Conservation (phyloP, 2,888 invertebrate genomes). For the Gymnosoma rotundatum region DNA sequence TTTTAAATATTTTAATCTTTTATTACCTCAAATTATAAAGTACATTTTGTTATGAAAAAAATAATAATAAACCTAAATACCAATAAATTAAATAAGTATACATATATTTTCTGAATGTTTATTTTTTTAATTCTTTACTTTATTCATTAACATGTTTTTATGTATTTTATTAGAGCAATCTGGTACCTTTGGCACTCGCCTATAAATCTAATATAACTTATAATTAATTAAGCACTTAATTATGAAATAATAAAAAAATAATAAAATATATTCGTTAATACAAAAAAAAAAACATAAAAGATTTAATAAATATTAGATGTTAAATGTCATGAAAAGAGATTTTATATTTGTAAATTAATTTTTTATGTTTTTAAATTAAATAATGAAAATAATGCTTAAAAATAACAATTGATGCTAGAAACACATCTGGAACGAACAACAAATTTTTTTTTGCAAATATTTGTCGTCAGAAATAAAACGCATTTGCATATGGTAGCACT, state of each 20-base stretch:
- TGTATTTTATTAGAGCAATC: neutral
- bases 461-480: too few species aligned
- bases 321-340: too few species aligned
- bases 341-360: too few species aligned
- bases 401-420: too few species aligned
- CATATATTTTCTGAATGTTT: neutral
- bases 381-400: too few species aligned
- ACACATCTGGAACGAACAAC: too few species aligned
- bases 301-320: neutral
- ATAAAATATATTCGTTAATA: neutral
- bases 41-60: conserved; percentile 28
- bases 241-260: conserved; percentile 17
- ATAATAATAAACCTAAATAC: conserved; percentile 26
- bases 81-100: neutral
- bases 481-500: too few species aligned
- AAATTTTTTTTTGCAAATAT: too few species aligned
- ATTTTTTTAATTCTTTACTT: neutral
- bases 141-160: neutral
- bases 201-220: conserved; percentile 18
- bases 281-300: neutral
- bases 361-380: too few species aligned
- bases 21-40: conserved; percentile 53
- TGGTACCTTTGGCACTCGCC: conserved; percentile 46
- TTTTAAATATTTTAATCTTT: conserved; percentile 14
- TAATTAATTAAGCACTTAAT: conserved; percentile 27